Evolutionary conservation across 2,797 vertebrate species (phyloP).

Genomic region (Alfaro cultratus): DNA sequence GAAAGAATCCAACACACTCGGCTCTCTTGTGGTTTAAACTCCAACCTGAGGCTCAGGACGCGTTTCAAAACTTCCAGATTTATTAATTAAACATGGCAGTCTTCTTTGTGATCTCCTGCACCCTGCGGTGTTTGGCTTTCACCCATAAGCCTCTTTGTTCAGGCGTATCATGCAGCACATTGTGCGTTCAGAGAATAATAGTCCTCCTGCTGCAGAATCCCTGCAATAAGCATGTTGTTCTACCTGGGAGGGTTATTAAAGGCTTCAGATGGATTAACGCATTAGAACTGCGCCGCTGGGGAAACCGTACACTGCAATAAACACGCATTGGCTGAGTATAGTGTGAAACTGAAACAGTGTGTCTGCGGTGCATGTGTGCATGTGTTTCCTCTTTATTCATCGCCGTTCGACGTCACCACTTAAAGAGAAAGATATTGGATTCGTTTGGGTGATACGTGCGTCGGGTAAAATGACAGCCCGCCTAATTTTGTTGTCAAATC

Average conservation of each 20-base stretch:
- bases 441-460: slow-evolving; percentile 34
- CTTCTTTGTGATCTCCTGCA: slow-evolving; percentile 57
- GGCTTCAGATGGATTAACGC: slow-evolving; percentile 9
- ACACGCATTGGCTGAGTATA: slow-evolving; percentile 4
- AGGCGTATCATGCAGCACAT: slow-evolving; percentile 18
- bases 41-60: slow-evolving; percentile 37
- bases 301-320: slow-evolving; percentile 26
- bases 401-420: slow-evolving; percentile 17
- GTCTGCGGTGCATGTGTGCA: neutral
- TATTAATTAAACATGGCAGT: slow-evolving; percentile 63
- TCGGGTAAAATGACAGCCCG: slow-evolving; percentile 44
- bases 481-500: slow-evolving; percentile 53
- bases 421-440: slow-evolving; percentile 37
- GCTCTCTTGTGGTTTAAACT: slow-evolving; percentile 29
- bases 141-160: slow-evolving; percentile 42
- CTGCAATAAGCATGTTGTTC: slow-evolving; percentile 50
- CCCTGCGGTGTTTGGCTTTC: slow-evolving; percentile 45
- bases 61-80: slow-evolving; percentile 52
- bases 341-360: neutral
- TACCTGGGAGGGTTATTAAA: slow-evolving; percentile 46
- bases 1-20: slow-evolving; percentile 22
- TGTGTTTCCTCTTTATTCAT: slow-evolving; percentile 20
- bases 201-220: slow-evolving; percentile 28
- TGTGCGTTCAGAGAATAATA: slow-evolving; percentile 18
- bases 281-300: slow-evolving; percentile 20